phyloP scores from a whole-genome alignment of 1,140 invertebrate species.

The Oreohelix idahoensis region DNA sequence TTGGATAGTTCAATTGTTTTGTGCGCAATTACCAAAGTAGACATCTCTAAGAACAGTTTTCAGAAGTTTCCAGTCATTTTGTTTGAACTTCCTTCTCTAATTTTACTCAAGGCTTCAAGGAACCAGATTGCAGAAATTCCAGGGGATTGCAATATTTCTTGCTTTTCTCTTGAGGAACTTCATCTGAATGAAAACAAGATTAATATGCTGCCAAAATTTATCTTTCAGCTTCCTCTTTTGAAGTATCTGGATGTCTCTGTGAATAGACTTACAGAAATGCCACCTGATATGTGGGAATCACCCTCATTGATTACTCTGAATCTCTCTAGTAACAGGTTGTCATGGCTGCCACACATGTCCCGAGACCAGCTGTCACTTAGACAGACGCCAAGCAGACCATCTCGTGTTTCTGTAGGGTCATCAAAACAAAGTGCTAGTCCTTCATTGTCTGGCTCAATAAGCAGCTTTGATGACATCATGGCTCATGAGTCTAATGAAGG shows the following conservation, averaged over 20 bases:
- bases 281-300: constrained; percentile 88
- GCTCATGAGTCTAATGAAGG: not conserved
- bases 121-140: constrained; percentile 88
- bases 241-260: constrained; percentile 91
- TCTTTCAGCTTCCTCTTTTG: constrained; percentile 87
- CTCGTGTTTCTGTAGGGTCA: not conserved
- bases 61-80: constrained; percentile 85
- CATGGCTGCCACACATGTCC: constrained; percentile 79
- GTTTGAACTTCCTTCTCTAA: constrained; percentile 86
- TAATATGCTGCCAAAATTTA: constrained; percentile 83
- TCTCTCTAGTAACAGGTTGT: constrained; percentile 90
- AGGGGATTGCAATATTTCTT: constrained; percentile 53
- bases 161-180: constrained; percentile 88
- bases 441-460: constrained; percentile 27
- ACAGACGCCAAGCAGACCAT: not conserved
- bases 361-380: constrained; percentile 5
- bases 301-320: constrained; percentile 82
- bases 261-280: constrained; percentile 91
- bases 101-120: constrained; percentile 87
- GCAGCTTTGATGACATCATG: not conserved
- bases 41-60: constrained; percentile 93
- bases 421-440: not conserved
- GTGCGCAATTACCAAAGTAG: constrained; percentile 92
- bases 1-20: constrained; percentile 78
- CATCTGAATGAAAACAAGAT: constrained; percentile 91